Percentiles rank a stretch among this genome's conserved stretches.
These are phyloP conservation scores for Phaethon lepturus DNA, from an alignment of 2,113 vertebrate species.

Conservation along the genomic window DNA sequence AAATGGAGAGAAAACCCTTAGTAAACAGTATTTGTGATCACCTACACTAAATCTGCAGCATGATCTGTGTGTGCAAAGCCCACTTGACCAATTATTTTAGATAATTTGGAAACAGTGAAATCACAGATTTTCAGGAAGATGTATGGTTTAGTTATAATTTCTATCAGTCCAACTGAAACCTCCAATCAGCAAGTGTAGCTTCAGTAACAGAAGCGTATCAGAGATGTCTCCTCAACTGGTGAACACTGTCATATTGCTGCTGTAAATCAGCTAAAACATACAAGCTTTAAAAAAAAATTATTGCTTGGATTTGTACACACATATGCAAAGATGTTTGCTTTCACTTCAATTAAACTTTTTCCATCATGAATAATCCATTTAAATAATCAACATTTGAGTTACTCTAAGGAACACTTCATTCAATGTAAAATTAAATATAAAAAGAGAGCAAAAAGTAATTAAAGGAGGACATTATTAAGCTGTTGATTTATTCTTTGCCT, in stretches of 20 bases:
- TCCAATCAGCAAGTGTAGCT: not conserved
- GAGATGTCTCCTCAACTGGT: not conserved
- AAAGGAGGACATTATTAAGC: slow-evolving; percentile 12
- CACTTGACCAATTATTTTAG: not conserved
- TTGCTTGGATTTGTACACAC: not conserved
- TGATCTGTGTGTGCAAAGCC: not conserved
- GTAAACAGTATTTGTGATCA: not conserved
- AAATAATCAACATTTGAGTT: slow-evolving; percentile 13
- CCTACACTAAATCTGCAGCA: not conserved
- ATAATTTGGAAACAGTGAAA: not conserved
- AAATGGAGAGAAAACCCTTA: not conserved
- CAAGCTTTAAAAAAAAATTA: not conserved
- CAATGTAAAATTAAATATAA: slow-evolving; percentile 34
- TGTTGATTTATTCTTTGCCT: not conserved
- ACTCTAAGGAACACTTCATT: slow-evolving; percentile 23
- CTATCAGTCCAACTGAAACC: not conserved
- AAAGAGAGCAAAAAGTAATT: slow-evolving; percentile 26
- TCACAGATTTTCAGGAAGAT: not conserved
- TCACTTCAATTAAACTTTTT: not conserved
- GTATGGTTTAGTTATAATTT: not conserved
- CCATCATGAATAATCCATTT: slow-evolving; percentile 9
- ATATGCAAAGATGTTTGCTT: not conserved
- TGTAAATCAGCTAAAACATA: not conserved
- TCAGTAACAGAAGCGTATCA: not conserved
- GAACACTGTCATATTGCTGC: not conserved